Percentiles rank a stretch among this genome's conserved stretches.
Conservation (phyloP, 2,797 vertebrate genomes). For the Phoxinus dragarum region DNA sequence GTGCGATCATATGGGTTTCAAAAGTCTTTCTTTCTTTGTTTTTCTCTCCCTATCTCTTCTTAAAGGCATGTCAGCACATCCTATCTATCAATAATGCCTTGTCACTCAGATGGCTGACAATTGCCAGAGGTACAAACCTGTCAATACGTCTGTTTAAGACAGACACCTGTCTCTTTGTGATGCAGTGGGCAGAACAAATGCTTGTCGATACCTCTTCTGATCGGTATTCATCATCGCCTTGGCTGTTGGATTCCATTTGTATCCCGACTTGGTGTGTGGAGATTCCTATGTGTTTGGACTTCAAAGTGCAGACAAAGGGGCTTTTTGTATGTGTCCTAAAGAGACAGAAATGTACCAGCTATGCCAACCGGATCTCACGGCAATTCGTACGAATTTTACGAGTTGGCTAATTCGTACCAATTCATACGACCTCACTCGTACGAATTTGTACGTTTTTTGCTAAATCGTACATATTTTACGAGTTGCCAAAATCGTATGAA, state of each 20-base stretch:
- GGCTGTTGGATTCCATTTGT: conserved; percentile 51
- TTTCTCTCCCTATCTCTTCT: conserved; percentile 36
- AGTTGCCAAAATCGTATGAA: no score
- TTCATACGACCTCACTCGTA: no score
- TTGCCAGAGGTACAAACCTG: conserved; percentile 73
- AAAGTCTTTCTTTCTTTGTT: conserved; percentile 36
- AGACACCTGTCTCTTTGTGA: conserved; percentile 65
- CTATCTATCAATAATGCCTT: conserved; percentile 78
- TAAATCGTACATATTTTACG: no score
- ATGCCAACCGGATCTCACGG: no score
- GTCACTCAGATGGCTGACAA: conserved; percentile 78
- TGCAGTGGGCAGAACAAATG: conserved; percentile 69
- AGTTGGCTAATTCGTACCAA: no score
- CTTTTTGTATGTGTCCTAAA: conserved; percentile 40
- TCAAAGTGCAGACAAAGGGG: conserved; percentile 50
- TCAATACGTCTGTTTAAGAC: conserved; percentile 74
- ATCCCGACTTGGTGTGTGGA: conserved; percentile 44
- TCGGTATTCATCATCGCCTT: conserved; percentile 62
- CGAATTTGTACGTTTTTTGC: no score
- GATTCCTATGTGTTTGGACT: conserved; percentile 41
- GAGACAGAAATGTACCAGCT: neutral
- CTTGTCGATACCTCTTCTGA: conserved; percentile 76
- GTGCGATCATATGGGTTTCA: neutral
- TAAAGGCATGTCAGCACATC: conserved; percentile 74
- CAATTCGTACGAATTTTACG: no score